Evolutionary conservation across 2,797 vertebrate genomes (phyloP).

Genomic region (Oophaga sylvatica): DNA sequence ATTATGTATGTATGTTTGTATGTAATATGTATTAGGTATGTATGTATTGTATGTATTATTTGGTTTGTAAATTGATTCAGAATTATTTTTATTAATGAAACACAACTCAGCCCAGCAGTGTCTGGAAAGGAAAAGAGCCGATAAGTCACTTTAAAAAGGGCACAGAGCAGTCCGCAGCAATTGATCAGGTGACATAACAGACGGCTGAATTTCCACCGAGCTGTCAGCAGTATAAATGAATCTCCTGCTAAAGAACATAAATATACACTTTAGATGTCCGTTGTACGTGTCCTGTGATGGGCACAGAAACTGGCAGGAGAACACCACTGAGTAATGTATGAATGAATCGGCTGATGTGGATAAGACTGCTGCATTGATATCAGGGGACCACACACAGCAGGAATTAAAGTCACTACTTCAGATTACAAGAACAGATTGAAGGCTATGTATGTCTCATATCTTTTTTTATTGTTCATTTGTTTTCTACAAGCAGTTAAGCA

Average conservation of each 20-base stretch:
- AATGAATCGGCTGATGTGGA: not conserved
- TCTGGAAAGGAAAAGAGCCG: not conserved
- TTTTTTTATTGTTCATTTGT: too few relatives aligned
- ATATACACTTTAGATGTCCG: not conserved
- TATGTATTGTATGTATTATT: too few relatives aligned
- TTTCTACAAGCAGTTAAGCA: too few relatives aligned
- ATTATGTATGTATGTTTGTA: too few relatives aligned
- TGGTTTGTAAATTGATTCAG: not conserved
- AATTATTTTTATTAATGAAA: not conserved
- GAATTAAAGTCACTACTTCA: not conserved
- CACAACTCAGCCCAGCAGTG: not conserved
- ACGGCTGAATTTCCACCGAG: not conserved
- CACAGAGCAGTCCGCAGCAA: not conserved
- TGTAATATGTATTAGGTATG: too few relatives aligned
- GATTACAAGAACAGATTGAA: not conserved
- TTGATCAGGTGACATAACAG: not conserved
- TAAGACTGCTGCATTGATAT: not conserved
- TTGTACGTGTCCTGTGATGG: not conserved
- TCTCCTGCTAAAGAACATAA: slow-evolving; percentile 8
- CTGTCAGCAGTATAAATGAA: slow-evolving; percentile 13
- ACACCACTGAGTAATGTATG: not conserved
- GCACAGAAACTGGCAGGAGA: not conserved
- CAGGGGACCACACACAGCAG: not conserved
- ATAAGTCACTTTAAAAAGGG: not conserved
- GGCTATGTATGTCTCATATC: not conserved